Base-by-base conservation (phyloP, 2,113 vertebrate genomes). In the Pyxicephalus adspersus region DNA sequence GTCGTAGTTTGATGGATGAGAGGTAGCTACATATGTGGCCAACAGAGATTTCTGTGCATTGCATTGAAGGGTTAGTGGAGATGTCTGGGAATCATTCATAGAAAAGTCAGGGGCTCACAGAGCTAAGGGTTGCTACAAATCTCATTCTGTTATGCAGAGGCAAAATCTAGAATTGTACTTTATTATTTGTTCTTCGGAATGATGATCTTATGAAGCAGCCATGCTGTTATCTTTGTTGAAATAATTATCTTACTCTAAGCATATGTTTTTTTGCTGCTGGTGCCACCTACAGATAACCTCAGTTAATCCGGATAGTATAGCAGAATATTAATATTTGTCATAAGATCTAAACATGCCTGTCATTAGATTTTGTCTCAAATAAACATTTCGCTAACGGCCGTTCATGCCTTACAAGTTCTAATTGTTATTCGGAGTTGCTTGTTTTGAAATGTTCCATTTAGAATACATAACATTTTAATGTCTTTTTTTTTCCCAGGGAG, bases 401-500 rank as follows among this genome's bases (percentile, higher is more conserved):
- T 45, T 1, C 38, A 45, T 45, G 8, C 38, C 11, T 45, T 45
- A 45, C 34, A 38, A 7, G 34, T 38, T 8, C 38, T 45, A 45
- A 45, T 45, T 45, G 38, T 45, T 13, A 45, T 2, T 0, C 15
- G n/a, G 38, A 45, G 9, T 13, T 45, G 38, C 38, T 13, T 45
- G 15, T 45, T 13, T 22, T 58, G 18, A 5, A 6, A 4, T 3
- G 26, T 70, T 5, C 13, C 1, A n/a, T 22, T 9, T 18, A 28
- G 9, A 13, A 25, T 51, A 38, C 9, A 5, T 72, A 28, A 54
- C 28, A 18, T 28, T 31, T 4, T 31, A 22, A 16, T 73, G 2
- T 28, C 2, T 55, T 20, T 38, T 22, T n/a, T n/a, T 84, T 84
- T 65, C 58, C 79, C 85, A 99, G 97, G 98, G 96, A 68, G 86